Base-by-base conservation (phyloP, 2,113 vertebrate species). In the Rhea americana region DNA sequence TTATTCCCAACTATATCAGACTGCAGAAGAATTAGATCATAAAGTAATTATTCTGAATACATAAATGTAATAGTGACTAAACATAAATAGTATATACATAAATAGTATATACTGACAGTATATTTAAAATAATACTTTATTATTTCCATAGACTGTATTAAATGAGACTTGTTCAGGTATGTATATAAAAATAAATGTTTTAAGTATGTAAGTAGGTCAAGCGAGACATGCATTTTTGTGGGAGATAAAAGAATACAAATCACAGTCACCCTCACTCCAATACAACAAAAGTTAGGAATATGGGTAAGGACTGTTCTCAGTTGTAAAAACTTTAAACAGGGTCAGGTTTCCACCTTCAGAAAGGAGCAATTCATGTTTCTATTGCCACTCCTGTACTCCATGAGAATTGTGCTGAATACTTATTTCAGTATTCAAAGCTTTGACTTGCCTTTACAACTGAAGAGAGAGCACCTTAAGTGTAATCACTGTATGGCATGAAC, bases 51-150 rank as follows among this genome's bases (percentile, higher is more conserved):
- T 85, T 93, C 32, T 67, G 86, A 91, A 70, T 74, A 74, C 77
- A 91, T 32, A 91, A 47, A 93, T 93, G 15, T 25, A 78, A 94
- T 89, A 92, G 79, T n/a, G 82, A 41, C 91, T 94, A 47, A 92
- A 93, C 35, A 82, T 35, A 35, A 35, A 35, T 35, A 35, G 35
- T 35, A 35, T 35, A 35, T 35, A 35, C 35, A 35, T 35, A 35
- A 35, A 35, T 35, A 35, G 35, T 35, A 35, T 35, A 35, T 35
- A 1, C 6, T 86, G 61, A 50, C 7, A 13, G 22, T 32, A 24
- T 62, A 77, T 63, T 75, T 82, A n/a, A 78, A 84, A 74, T 53
- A 81, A 48, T 6, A n/a, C 13, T 82, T 79, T n/a, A 45, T 75
- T 56, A 65, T 4, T 79, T 20, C 9, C 18, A 51, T 24, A 66